Percentiles rank a stretch among this genome's conserved stretches.
These are phyloP conservation scores for Alces alces DNA, from an alignment of 2,113 vertebrate genomes.

Conservation along the genomic window DNA sequence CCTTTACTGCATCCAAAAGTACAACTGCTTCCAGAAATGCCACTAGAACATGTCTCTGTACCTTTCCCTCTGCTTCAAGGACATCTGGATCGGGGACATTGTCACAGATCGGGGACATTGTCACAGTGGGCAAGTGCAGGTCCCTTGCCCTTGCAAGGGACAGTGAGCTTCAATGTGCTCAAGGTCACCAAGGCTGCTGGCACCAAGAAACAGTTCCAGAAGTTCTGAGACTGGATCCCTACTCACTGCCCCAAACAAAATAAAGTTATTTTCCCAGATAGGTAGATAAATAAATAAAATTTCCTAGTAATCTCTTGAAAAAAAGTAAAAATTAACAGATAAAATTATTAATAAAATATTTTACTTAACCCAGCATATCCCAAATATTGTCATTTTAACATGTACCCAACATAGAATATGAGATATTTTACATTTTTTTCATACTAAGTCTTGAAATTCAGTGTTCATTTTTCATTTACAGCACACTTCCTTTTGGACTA, in stretches of 20 bases:
- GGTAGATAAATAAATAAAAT: neutral
- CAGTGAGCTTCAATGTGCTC: slow-evolving; percentile 82
- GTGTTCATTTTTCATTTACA: neutral
- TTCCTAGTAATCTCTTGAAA: neutral
- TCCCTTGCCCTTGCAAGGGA: slow-evolving; percentile 90
- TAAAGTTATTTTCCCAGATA: slow-evolving; percentile 45
- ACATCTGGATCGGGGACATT: slow-evolving; percentile 91
- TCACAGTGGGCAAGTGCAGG: slow-evolving; percentile 91
- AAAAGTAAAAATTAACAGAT: neutral
- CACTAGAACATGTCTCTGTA: slow-evolving; percentile 94
- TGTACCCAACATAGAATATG: neutral
- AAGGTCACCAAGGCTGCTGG: slow-evolving; percentile 76
- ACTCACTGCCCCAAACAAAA: neutral
- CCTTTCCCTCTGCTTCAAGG: slow-evolving; percentile 78
- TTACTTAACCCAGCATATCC: neutral
- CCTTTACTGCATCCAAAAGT: slow-evolving; percentile 97
- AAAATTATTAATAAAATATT: neutral
- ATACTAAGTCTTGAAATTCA: neutral
- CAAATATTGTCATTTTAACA: neutral
- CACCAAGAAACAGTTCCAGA: slow-evolving; percentile 87
- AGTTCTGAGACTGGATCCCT: slow-evolving; percentile 13
- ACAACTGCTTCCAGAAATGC: slow-evolving; percentile 97
- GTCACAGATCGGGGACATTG: slow-evolving; percentile 89
- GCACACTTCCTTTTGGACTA: neutral
- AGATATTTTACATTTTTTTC: neutral